phyloP scores from a whole-genome alignment of 2,888 invertebrate species.

The Zeuzera pyrina region DNA sequence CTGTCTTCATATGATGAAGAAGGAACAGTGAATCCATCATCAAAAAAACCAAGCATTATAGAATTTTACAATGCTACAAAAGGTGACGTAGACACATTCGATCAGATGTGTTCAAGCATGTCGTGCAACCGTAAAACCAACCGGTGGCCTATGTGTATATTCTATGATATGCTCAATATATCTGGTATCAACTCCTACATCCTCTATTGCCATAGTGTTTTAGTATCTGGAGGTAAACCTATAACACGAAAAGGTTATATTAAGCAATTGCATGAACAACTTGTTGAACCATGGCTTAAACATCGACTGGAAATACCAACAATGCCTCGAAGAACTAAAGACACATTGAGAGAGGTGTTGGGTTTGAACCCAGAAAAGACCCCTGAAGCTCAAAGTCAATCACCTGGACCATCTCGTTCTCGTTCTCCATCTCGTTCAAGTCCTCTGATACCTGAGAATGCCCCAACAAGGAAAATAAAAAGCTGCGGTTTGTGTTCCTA shows the following conservation, averaged over 20 bases:
- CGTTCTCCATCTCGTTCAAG: no score
- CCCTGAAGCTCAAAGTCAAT: no score
- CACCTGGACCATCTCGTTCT: no score
- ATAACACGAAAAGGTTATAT: constrained; percentile 11
- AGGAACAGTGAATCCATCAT: constrained; percentile 7
- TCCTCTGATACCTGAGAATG: no score
- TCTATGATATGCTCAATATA: constrained; percentile 14
- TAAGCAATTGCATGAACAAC: constrained; percentile 6
- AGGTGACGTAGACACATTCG: constrained; percentile 19
- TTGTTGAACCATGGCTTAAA: constrained; percentile 8
- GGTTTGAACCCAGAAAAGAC: no score
- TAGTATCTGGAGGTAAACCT: constrained; percentile 12
- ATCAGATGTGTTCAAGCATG: constrained; percentile 18
- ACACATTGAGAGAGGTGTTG: constrained; percentile 4
- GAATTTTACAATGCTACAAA: constrained; percentile 20
- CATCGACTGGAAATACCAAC: constrained; percentile 6
- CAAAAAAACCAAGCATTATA: constrained; percentile 17
- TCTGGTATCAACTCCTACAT: constrained; percentile 15
- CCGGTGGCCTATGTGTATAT: constrained; percentile 14
- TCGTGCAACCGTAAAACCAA: constrained; percentile 16
- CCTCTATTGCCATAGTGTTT: constrained; percentile 13
- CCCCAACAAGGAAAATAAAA: constrained; percentile 10
- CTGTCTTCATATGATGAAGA: constrained; percentile 15
- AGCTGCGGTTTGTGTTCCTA: constrained; percentile 9
- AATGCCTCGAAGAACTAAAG: constrained; percentile 5